Conservation (phyloP, 2,888 invertebrate genomes). For the Andrena minutula region DNA sequence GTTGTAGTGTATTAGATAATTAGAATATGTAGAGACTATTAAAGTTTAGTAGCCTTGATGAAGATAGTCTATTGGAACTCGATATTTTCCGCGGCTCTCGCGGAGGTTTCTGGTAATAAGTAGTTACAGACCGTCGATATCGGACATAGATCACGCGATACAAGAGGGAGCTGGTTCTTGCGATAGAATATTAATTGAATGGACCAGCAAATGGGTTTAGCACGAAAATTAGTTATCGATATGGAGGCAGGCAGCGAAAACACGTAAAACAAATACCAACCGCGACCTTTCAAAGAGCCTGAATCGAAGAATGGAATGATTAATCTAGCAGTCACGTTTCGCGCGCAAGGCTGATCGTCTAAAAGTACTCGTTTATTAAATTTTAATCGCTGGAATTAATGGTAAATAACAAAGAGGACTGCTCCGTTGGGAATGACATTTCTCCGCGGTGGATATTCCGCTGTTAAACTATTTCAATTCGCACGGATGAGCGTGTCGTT, state of each 20-base stretch:
- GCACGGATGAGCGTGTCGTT: too few species aligned
- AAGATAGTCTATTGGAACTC: background rate
- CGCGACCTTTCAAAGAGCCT: background rate
- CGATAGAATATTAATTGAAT: constrained; percentile 61
- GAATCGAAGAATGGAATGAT: background rate
- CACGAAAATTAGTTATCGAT: constrained; percentile 31
- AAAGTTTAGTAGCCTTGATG: background rate
- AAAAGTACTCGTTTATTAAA: background rate
- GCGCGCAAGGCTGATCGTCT: background rate
- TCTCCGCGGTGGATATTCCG: too few species aligned
- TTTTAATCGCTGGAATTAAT: background rate
- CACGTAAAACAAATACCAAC: background rate
- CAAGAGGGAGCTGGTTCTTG: constrained; percentile 26
- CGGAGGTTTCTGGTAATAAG: constrained; percentile 19
- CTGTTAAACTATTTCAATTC: too few species aligned
- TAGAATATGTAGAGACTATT: too few species aligned
- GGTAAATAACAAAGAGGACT: background rate
- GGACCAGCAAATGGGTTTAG: constrained; percentile 32
- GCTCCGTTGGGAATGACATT: too few species aligned
- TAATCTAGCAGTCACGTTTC: background rate
- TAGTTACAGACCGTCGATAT: constrained; percentile 19
- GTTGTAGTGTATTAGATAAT: background rate
- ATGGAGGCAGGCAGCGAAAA: background rate
- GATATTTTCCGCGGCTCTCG: background rate
- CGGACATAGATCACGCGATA: constrained; percentile 41